These are phyloP conservation scores for Tethya wilhelma DNA, from an alignment of 37 sponge, comb jelly and placozoan genomes.

Conservation along the genomic window DNA sequence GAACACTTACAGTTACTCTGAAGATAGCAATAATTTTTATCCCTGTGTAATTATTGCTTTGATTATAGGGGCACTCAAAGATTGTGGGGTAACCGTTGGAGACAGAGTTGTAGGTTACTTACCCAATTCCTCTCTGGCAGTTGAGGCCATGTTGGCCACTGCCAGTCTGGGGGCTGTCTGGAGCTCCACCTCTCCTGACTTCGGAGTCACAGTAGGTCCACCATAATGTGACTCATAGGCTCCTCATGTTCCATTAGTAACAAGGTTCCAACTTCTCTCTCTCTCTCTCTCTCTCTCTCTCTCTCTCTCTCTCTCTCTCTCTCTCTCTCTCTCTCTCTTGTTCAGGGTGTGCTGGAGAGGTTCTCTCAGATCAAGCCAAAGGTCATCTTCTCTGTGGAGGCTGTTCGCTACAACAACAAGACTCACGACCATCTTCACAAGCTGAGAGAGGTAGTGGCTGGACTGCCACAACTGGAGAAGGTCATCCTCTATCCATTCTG, in stretches of 20 bases:
- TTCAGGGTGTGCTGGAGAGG: slow-evolving; percentile 93
- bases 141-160: slow-evolving; percentile 96
- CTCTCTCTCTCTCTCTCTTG: not conserved
- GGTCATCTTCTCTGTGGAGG: slow-evolving; percentile 98
- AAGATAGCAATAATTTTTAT: too few relatives aligned
- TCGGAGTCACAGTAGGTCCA: slow-evolving; percentile 90
- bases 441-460: slow-evolving; percentile 86
- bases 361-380: slow-evolving; percentile 95
- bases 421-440: slow-evolving; percentile 82
- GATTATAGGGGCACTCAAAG: slow-evolving; percentile 87
- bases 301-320: not conserved
- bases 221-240: not conserved
- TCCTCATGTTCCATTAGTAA: not conserved
- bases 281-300: not conserved
- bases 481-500: slow-evolving; percentile 82
- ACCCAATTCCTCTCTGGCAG: slow-evolving; percentile 90
- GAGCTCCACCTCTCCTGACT: slow-evolving; percentile 98
- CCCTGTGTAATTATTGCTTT: too few relatives aligned
- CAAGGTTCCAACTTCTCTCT: not conserved
- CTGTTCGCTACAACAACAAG: slow-evolving; percentile 93
- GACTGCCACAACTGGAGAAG: slow-evolving; percentile 77
- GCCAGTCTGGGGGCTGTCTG: slow-evolving; percentile 93
- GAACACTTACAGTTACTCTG: too few relatives aligned
- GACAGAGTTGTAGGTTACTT: slow-evolving; percentile 95
- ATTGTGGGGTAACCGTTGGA: slow-evolving; percentile 76